phyloP scores from a whole-genome alignment of 92 coral and sea anemone genomes.

The Anthopleura xanthogrammica region DNA sequence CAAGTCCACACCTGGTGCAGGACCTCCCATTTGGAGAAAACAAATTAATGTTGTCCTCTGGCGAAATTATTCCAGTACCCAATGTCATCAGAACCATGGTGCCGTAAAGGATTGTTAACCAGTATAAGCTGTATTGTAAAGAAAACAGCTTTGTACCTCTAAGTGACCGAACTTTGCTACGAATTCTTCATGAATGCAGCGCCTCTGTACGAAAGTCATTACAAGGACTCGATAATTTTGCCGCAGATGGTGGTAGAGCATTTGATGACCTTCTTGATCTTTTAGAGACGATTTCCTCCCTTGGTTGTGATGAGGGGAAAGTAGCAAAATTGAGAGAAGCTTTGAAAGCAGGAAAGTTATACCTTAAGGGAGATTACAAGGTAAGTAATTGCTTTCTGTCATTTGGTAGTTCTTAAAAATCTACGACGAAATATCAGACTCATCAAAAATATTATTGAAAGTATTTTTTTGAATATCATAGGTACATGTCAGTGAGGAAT shows the following conservation, averaged over 20 bases:
- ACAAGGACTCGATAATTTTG: background rate
- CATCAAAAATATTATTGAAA: too few species aligned
- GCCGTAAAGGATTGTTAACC: slow-evolving; percentile 9
- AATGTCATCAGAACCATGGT: slow-evolving; percentile 18
- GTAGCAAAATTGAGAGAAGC: too few species aligned
- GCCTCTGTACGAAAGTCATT: slow-evolving; percentile 4
- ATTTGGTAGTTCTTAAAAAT: too few species aligned
- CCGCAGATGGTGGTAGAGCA: slow-evolving; percentile 10
- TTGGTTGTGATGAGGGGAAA: too few species aligned
- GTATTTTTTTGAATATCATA: background rate
- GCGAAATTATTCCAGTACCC: slow-evolving; percentile 1
- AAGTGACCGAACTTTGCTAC: background rate
- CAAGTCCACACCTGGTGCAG: slow-evolving; percentile 16
- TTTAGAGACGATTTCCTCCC: background rate
- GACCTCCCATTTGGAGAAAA: slow-evolving; percentile 21
- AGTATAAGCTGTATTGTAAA: slow-evolving; percentile 4
- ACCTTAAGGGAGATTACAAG: too few species aligned
- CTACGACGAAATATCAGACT: too few species aligned
- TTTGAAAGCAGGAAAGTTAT: too few species aligned
- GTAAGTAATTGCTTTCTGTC: too few species aligned
- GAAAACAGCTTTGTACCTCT: slow-evolving; percentile 5
- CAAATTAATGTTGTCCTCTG: background rate
- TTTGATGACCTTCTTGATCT: slow-evolving; percentile 11
- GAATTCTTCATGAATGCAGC: slow-evolving; percentile 14
- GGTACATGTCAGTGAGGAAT: slow-evolving; percentile 41